Conservation (phyloP, 1,140 invertebrate species). For the Drosophila obscura region DNA sequence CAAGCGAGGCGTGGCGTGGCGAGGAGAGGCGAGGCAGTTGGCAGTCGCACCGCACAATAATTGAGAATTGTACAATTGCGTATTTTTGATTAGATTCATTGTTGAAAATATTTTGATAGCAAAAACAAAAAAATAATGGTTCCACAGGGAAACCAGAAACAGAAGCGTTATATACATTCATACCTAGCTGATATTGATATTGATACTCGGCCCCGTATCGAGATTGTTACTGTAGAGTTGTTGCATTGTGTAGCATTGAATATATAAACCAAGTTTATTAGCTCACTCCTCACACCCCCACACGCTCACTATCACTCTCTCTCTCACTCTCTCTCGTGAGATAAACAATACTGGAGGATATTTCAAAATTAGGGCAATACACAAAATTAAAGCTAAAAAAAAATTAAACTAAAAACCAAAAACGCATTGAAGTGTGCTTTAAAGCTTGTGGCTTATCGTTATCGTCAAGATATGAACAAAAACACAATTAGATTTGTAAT, state of each 20-base stretch:
- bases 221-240: conserved; percentile 78
- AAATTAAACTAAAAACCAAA: conserved; percentile 19
- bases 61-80: conserved; percentile 57
- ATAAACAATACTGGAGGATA: conserved; percentile 49
- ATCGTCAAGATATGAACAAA: conserved; percentile 25
- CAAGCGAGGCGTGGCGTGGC: neutral
- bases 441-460: conserved; percentile 77
- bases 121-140: conserved; percentile 19
- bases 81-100: conserved; percentile 71
- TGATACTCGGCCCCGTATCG: conserved; percentile 32
- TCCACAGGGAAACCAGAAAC: conserved; percentile 3
- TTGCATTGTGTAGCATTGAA: conserved; percentile 73
- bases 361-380: conserved; percentile 37
- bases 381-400: conserved; percentile 18
- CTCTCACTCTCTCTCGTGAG: conserved; percentile 1
- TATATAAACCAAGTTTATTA: conserved; percentile 65
- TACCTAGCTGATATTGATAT: conserved; percentile 44
- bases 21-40: conserved; percentile 11
- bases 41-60: conserved; percentile 65
- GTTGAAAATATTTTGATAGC: conserved; percentile 72
- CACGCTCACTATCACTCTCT: too few species aligned
- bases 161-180: conserved; percentile 55
- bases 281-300: conserved; percentile 35
- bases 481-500: conserved; percentile 59
- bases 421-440: conserved; percentile 72